Evolutionary conservation across 2,113 vertebrate genomes (phyloP), one percentile per base, ranked within the genome.

Genomic region (Lepisosteus oculatus): DNA sequence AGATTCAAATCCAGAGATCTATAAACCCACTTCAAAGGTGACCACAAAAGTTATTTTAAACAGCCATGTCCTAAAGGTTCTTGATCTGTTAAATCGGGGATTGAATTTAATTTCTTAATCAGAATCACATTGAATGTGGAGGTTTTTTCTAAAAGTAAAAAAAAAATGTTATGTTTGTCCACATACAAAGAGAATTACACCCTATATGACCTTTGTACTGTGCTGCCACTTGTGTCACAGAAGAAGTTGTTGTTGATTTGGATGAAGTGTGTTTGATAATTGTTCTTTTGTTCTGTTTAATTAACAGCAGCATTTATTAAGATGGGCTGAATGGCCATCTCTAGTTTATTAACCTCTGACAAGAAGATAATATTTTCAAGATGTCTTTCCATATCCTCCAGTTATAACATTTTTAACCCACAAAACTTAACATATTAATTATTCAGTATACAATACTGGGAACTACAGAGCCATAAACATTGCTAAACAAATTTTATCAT

Each of bases 1-100:
- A 78, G 82, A 83, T 84, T 82, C 82, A 77, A 78, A 76, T 84
- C 88, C 86, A 89, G 77, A 80, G 85, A 74, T 85, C 81, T 85
- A 87, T 87, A 87, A 88, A 90, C 74, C 76, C 79, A 92, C 88
- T 93, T 95, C 88, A 94, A 91, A 94, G 86, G 75, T 83, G 43
- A 72, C 77, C 68, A 67, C 79, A 76, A 80, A 74, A 79, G 91
- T 89, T 78, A 73, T 89, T 51, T 51, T 5, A 51, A 51, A 81
- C 82, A 74, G 14, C 11, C 9, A 29, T 54, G 65, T 57, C 65
- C 51, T 61, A 51, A 14, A 51, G 6, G 59, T 51, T 47, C 8
- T 61, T 78, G 74, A 78, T 77, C 71, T 7, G 80, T 77, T 80
- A 78, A 85, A 81, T 90, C 87, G 90, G 80, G 85, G 85, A 90